phyloP scores from a whole-genome alignment of 2,797 vertebrate genomes.

The Monodelphis domestica region DNA sequence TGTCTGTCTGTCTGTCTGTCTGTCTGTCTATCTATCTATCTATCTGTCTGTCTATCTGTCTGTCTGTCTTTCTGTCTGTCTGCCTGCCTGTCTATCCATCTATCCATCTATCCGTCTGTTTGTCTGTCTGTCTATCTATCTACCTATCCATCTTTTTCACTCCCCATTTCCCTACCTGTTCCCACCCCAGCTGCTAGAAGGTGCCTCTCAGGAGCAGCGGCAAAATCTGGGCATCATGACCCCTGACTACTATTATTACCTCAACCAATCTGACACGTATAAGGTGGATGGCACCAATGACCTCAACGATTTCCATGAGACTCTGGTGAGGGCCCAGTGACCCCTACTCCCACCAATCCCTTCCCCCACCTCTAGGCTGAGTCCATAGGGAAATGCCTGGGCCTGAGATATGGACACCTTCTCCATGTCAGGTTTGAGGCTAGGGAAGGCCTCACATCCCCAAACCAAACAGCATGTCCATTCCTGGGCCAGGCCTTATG shows the following conservation, averaged over 20 bases:
- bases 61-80: not conserved
- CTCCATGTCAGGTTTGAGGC: not conserved
- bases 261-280: constrained; percentile 96
- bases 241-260: constrained; percentile 95
- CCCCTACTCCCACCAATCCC: not conserved
- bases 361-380: not conserved
- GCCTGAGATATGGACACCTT: not conserved
- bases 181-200: constrained; percentile 91
- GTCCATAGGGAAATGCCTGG: not conserved
- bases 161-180: no score
- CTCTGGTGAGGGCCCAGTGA: constrained; percentile 84
- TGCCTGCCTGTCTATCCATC: not conserved
- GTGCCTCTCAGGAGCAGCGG: constrained; percentile 90
- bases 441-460: not conserved
- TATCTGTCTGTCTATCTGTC: not conserved
- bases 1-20: no score
- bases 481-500: not conserved
- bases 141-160: no score
- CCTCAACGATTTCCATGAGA: constrained; percentile 93
- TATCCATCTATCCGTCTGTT: not conserved
- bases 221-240: constrained; percentile 94
- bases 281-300: constrained; percentile 96
- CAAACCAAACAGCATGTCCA: not conserved
- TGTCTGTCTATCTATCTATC: no score
- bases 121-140: not conserved